Percentiles rank a stretch among this genome's conserved stretches.
Evolutionary conservation across 1,140 invertebrate genomes (phyloP).

Genomic region (Periplaneta americana): DNA sequence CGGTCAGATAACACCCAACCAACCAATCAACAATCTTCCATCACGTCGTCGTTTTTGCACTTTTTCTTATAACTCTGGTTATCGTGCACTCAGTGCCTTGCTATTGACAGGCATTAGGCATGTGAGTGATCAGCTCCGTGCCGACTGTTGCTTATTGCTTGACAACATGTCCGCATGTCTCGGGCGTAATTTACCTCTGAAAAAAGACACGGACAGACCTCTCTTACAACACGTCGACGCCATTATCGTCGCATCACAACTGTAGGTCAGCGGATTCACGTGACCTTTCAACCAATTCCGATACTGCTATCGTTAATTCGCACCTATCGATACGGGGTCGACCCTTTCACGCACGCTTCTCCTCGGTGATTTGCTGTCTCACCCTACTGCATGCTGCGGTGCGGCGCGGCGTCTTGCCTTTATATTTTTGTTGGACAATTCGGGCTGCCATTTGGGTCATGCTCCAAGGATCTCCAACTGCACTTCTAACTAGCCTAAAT

Average conservation of each 20-base stretch:
- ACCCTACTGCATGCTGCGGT: background rate
- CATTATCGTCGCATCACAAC: background rate
- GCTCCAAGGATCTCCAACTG: background rate
- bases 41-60: too few species aligned
- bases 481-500: background rate
- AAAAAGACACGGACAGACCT: background rate
- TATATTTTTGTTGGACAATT: background rate
- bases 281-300: background rate
- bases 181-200: background rate
- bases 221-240: background rate
- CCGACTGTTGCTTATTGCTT: background rate
- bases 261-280: background rate
- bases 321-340: background rate
- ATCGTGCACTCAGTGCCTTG: background rate
- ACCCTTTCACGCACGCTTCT: background rate
- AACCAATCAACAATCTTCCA: too few species aligned
- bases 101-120: background rate
- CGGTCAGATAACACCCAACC: too few species aligned
- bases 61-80: too few species aligned
- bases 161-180: background rate
- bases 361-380: background rate
- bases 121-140: background rate
- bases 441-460: background rate
- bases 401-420: background rate
- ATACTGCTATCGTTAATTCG: background rate